A percentile compares a stretch with the other conserved stretches of the same genome.
phyloP scores from a whole-genome alignment of 2,888 invertebrate species.

The Listrodromus nycthemerus region DNA sequence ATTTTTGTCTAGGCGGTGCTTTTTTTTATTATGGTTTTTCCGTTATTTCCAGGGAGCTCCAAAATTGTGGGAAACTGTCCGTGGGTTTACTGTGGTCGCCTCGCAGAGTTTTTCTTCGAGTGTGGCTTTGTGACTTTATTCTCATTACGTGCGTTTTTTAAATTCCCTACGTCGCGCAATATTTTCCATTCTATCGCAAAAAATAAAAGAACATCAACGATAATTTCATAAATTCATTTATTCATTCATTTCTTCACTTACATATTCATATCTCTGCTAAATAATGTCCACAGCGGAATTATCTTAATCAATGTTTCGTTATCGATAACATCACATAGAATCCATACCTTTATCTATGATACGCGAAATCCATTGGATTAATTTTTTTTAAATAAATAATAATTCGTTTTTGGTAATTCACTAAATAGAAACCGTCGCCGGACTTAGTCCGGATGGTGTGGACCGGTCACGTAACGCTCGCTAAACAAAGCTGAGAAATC shows the following conservation, averaged over 20 bases:
- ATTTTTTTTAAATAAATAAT: neutral
- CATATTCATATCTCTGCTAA: too few relatives aligned
- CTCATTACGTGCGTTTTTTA: slow-evolving; percentile 11
- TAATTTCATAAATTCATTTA: neutral
- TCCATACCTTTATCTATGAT: too few relatives aligned
- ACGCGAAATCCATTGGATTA: too few relatives aligned
- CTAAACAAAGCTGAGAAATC: slow-evolving; percentile 25
- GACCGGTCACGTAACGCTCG: slow-evolving; percentile 12
- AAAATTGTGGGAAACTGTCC: slow-evolving; percentile 18
- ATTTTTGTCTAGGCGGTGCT: slow-evolving; percentile 3
- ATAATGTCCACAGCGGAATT: too few relatives aligned
- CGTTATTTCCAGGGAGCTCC: slow-evolving; percentile 24
- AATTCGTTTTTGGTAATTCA: neutral
- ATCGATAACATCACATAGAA: too few relatives aligned
- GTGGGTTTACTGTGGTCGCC: slow-evolving; percentile 14
- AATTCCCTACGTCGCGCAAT: neutral
- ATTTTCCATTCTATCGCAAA: neutral
- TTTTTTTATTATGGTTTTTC: slow-evolving; percentile 8
- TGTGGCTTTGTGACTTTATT: slow-evolving; percentile 13
- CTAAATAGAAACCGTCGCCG: neutral
- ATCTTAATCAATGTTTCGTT: too few relatives aligned
- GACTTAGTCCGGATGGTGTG: slow-evolving; percentile 6
- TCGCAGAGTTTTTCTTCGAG: slow-evolving; percentile 23
- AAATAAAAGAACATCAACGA: neutral
- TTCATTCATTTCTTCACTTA: neutral